Percentiles rank a stretch among this genome's conserved stretches.
Evolutionary conservation across 2,797 vertebrate genomes (phyloP).

Genomic region (Myiothlypis coronata): DNA sequence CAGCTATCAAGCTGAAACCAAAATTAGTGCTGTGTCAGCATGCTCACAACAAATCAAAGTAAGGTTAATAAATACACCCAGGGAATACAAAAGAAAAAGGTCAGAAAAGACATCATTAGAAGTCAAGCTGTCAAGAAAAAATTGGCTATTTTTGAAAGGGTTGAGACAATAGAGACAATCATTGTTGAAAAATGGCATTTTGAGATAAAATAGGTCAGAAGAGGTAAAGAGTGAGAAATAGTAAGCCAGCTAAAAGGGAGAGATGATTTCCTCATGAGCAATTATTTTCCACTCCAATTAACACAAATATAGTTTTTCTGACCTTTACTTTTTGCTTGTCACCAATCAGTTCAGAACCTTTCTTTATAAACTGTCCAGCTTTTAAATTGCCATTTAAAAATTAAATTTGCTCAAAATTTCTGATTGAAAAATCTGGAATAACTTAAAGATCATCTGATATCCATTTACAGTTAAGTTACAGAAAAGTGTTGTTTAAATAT

Average conservation of each 20-base stretch:
- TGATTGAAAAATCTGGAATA: too few relatives aligned
- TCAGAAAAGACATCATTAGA: background rate
- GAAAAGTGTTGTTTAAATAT: background rate
- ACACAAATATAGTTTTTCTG: background rate
- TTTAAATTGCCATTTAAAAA: background rate
- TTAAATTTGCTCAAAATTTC: too few relatives aligned
- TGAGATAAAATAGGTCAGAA: background rate
- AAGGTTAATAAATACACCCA: background rate
- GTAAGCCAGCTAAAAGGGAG: background rate
- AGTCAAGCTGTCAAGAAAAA: background rate
- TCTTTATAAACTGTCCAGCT: background rate
- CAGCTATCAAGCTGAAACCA: background rate
- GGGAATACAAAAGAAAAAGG: background rate
- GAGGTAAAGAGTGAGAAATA: background rate
- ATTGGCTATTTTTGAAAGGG: background rate
- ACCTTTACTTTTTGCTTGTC: background rate
- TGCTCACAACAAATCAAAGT: background rate
- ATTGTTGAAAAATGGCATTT: background rate
- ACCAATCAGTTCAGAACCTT: background rate
- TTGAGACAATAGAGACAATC: background rate
- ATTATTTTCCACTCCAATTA: background rate
- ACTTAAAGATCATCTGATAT: background rate
- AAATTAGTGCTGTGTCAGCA: background rate
- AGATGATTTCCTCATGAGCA: accelerated
- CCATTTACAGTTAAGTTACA: background rate